Percentiles rank a stretch among this genome's conserved stretches.
phyloP scores from a whole-genome alignment of 2,113 vertebrate species.

The Pseudolaguvia tuberculata region DNA sequence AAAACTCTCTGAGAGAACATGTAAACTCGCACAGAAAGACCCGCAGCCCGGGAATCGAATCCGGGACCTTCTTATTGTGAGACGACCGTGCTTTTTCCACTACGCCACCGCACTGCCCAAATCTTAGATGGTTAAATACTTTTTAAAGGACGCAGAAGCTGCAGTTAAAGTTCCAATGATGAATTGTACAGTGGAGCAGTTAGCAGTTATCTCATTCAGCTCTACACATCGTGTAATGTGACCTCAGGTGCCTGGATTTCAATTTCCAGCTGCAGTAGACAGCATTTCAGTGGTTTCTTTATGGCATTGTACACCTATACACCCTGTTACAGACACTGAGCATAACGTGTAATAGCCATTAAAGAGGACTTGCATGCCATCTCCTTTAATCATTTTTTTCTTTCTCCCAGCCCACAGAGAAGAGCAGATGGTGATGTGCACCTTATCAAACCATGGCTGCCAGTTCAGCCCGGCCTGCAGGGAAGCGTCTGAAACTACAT shows the following conservation, averaged over 20 bases:
- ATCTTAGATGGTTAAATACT: too few species aligned
- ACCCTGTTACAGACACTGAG: not conserved
- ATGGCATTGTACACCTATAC: not conserved
- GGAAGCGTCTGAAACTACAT: constrained; percentile 45
- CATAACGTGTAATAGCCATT: not conserved
- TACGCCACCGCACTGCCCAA: too few species aligned
- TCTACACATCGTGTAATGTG: not conserved
- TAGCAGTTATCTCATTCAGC: not conserved
- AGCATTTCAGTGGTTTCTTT: not conserved
- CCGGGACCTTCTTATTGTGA: too few species aligned
- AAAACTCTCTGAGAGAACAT: too few species aligned
- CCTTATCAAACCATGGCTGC: constrained; percentile 53
- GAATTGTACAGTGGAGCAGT: not conserved
- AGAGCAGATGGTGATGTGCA: constrained; percentile 49
- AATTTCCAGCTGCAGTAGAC: not conserved
- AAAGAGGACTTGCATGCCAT: not conserved
- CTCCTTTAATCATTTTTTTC: constrained; percentile 48
- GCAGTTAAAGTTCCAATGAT: too few species aligned
- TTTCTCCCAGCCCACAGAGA: constrained; percentile 40
- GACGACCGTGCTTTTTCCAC: too few species aligned
- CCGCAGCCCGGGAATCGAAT: too few species aligned
- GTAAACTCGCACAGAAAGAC: too few species aligned
- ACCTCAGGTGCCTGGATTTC: not conserved
- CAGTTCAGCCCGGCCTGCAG: constrained; percentile 40
- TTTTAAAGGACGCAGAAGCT: too few species aligned